phyloP scores from a whole-genome alignment of 2,888 invertebrate genomes.

The Xestia c-nigrum region DNA sequence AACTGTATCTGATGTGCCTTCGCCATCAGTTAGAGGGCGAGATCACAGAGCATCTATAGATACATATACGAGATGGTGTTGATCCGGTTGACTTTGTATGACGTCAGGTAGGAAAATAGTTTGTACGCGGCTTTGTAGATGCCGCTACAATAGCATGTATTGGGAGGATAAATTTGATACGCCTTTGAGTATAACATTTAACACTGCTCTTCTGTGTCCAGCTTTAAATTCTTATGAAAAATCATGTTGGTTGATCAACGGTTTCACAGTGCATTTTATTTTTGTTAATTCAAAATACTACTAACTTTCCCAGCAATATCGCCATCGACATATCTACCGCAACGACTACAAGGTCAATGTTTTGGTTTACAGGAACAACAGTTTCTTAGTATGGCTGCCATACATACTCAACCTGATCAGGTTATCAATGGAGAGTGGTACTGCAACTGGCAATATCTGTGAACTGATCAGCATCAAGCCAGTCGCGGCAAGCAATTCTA shows the following conservation, averaged over 20 bases:
- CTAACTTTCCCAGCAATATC: not conserved
- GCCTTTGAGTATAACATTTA: not conserved
- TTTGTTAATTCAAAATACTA: too few relatives aligned
- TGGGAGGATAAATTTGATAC: not conserved
- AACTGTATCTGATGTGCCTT: not conserved
- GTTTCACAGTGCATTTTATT: not conserved
- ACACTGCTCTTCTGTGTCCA: not conserved
- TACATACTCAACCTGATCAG: conserved; percentile 89
- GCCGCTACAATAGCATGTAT: not conserved
- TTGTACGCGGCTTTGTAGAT: not conserved
- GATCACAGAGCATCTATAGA: too few relatives aligned
- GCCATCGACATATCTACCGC: not conserved
- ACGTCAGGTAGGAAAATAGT: not conserved
- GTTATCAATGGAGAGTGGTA: conserved; percentile 71
- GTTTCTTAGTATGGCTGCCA: conserved; percentile 90
- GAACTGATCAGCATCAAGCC: conserved; percentile 74
- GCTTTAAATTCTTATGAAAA: not conserved
- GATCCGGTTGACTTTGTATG: not conserved
- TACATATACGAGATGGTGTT: not conserved
- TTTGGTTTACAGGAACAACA: conserved; percentile 85
- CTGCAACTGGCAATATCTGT: conserved; percentile 79
- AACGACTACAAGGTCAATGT: not conserved
- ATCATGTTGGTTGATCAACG: not conserved
- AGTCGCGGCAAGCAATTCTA: conserved; percentile 41
- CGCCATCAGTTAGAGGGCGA: not conserved